Base-by-base conservation (phyloP, 2,113 vertebrate genomes). In the Pogonocichla stellata region DNA sequence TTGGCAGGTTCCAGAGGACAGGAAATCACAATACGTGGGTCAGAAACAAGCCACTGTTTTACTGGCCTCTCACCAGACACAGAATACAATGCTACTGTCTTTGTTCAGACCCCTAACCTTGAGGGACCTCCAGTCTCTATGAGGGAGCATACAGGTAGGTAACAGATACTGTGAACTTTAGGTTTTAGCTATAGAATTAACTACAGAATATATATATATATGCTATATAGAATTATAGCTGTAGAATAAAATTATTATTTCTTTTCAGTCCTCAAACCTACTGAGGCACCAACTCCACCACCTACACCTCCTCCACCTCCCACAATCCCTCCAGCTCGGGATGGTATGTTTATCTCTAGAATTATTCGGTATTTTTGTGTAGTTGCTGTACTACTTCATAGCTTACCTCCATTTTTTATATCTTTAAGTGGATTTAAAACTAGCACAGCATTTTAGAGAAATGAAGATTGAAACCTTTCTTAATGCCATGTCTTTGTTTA, bases 91-190 rank as follows among this genome's bases (percentile, higher is more conserved):
- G 98, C 98, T 87, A 98, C 98, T 0, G 98, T 99, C 43, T 99
- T 98, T 79, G 99, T 99, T 64, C 99, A 99, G 97, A 99, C 99
- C 3, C 99, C 99, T 8, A 99, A 99, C 78, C 98, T 99, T 19
- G 99, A 99, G 78, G 99, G 99, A 11, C 99, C 99, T 1, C 99
- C 98, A 45, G 98, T 99, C 75, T 98, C 98, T 67, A 80, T 98
- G 56, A 98, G 95, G 54, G 99, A 99, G 69, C 97, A 92, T 14
- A 99, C 99, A 15, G 88, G 99, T 99, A 82, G 96, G 98, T 97
- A n/a, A 72, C 15, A 50, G 20, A 51, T 24, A 58, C 40, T 60
- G 19, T 51, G 56, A 94, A 57, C 28, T 16, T 45, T 12, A 29
- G 17, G 7, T 29, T 72, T 89, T 62, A n/a, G 38, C 10, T 53